Percentiles rank a stretch among this genome's conserved stretches.
phyloP scores from a whole-genome alignment of 2,113 vertebrate genomes.

The Sebastes fasciatus region DNA sequence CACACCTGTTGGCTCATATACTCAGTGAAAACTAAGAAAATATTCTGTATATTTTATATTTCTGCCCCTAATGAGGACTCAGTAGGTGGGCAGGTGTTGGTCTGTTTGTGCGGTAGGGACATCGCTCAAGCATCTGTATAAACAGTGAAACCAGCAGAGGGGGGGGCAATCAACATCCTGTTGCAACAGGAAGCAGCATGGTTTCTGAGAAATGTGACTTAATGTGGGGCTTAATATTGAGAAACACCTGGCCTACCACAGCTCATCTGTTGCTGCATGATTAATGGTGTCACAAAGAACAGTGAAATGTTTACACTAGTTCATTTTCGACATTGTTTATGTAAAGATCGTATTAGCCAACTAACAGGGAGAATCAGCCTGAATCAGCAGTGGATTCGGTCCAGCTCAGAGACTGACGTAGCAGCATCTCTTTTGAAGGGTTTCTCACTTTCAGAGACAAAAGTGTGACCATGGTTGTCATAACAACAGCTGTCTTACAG shows the following conservation, averaged over 20 bases:
- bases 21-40: neutral
- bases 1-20: neutral
- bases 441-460: slow-evolving; percentile 5
- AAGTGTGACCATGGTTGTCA: slow-evolving; percentile 59
- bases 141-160: neutral
- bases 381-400: neutral
- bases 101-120: neutral
- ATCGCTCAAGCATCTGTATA: neutral
- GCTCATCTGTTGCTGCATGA: neutral
- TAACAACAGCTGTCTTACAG: slow-evolving; percentile 27
- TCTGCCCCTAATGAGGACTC: neutral
- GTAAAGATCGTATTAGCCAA: neutral
- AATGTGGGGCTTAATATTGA: neutral
- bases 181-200: neutral
- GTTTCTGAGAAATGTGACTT: neutral
- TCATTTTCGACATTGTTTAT: neutral
- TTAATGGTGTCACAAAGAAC: neutral
- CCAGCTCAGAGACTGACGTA: neutral
- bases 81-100: neutral
- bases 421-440: neutral
- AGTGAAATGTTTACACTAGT: neutral
- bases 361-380: neutral
- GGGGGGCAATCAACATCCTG: neutral
- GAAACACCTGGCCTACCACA: neutral
- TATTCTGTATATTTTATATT: neutral